Evolutionary conservation across 2,113 vertebrate genomes (phyloP), one percentile per base, ranked within the genome.

Genomic region (Pseudois nayaur): DNA sequence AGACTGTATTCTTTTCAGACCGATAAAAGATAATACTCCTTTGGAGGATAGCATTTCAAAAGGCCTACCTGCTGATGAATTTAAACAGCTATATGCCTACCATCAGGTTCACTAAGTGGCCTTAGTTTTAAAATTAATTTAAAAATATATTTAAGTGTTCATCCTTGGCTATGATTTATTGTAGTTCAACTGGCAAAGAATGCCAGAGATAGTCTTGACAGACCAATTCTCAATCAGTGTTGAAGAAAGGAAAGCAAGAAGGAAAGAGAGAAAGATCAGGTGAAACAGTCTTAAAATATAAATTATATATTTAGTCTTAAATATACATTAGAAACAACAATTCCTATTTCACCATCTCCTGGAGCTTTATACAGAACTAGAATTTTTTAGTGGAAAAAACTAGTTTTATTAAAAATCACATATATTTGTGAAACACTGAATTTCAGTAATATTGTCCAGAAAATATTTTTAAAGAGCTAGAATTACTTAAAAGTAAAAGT

Each of bases 51-150:
- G 43, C 45, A 94, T 76, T 96, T 93, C 64, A 59, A 93, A 94
- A 91, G 45, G 84, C 43, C 31, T 82, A 54, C 50, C 33, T 54
- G 33, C 40, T 94, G 57, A 95, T 86, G 90, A 93, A 97, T 94
- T 96, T 52, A 96, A 97, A 95, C 62, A 94, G 17, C 74, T 92
- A 60, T 19, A 79, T 92, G 74, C 85, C 95, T 40, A 96, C n/a
- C 67, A 91, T 59, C 79, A 95, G 54, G 59, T 92, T 40, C 78
- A 95, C 59, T 87, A 96, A 91, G n/a, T 36, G 83, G 52, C 36
- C 54, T 89, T 94, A 87, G 67, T 95, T 95, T 95, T 89, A 93
- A 94, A 98, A 92, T 81, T 27, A 92, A n/a, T 89, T 95, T 83
- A 92, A 94, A 92, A 78, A 97, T 36, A 36, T 12, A 92, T 87